These are phyloP conservation scores for Corythaixoides concolor DNA, from an alignment of 2,113 vertebrate species.

Conservation along the genomic window DNA sequence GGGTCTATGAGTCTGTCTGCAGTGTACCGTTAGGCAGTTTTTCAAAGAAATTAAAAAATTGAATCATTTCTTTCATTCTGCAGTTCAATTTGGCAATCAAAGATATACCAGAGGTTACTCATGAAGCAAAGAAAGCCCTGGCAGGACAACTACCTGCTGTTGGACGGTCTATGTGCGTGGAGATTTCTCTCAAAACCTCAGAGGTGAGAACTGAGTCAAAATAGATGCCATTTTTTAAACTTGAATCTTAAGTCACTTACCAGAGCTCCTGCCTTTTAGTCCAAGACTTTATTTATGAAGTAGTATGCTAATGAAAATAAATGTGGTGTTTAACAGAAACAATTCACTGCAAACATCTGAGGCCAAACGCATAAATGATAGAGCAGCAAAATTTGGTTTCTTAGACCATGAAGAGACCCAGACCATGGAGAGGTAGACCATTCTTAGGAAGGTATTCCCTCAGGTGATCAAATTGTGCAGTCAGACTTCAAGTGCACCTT, in stretches of 20 bases:
- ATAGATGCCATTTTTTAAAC: background rate
- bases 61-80: conserved; percentile 26
- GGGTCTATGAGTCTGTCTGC: background rate
- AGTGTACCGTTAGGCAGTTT: background rate
- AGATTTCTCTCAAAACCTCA: conserved; percentile 97
- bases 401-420: background rate
- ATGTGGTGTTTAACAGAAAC: background rate
- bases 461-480: background rate
- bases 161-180: conserved; percentile 97
- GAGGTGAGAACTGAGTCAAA: conserved; percentile 81
- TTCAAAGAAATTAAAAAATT: background rate
- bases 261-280: background rate
- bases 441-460: background rate
- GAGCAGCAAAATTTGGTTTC: background rate
- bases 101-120: conserved; percentile 98
- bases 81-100: conserved; percentile 99
- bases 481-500: background rate
- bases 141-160: conserved; percentile 93
- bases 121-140: conserved; percentile 98
- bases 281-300: background rate
- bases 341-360: background rate
- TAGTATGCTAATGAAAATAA: background rate
- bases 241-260: background rate
- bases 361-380: background rate
- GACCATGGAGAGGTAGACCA: background rate